phyloP scores from a whole-genome alignment of 2,888 invertebrate species.

The Pristionchus mayeri region DNA sequence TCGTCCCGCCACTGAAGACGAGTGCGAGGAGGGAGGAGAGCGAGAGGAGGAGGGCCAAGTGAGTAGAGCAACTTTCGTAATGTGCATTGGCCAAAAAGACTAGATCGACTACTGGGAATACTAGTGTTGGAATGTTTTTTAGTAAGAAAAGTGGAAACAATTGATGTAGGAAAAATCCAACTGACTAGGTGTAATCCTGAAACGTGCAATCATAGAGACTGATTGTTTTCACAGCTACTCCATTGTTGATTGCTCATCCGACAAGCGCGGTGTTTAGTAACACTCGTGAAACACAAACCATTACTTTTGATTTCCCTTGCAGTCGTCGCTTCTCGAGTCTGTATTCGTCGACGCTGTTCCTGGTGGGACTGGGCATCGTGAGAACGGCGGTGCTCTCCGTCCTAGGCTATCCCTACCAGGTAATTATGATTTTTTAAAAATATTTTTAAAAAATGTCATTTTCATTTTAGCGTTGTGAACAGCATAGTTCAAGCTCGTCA shows the following conservation, averaged over 20 bases:
- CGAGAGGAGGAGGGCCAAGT: constrained; percentile 43
- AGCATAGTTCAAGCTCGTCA: too few species aligned
- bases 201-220: too few species aligned
- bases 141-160: too few species aligned
- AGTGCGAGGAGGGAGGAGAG: constrained; percentile 51
- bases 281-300: background rate
- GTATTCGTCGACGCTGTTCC: constrained; percentile 68
- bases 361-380: constrained; percentile 78
- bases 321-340: constrained; percentile 52
- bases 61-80: background rate
- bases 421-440: too few species aligned
- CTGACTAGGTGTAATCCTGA: too few species aligned
- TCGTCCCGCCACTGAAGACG: constrained; percentile 56
- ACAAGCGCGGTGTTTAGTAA: background rate
- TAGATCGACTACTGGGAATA: too few species aligned
- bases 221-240: too few species aligned
- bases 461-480: too few species aligned
- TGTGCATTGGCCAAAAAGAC: too few species aligned
- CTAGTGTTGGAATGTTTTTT: too few species aligned
- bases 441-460: too few species aligned
- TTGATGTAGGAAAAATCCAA: too few species aligned
- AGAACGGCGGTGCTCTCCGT: constrained; percentile 77
- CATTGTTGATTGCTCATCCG: background rate
- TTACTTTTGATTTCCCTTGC: background rate
- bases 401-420: constrained; percentile 85